Conservation (phyloP, 1,140 invertebrate species). For the Odontomachus brunneus region DNA sequence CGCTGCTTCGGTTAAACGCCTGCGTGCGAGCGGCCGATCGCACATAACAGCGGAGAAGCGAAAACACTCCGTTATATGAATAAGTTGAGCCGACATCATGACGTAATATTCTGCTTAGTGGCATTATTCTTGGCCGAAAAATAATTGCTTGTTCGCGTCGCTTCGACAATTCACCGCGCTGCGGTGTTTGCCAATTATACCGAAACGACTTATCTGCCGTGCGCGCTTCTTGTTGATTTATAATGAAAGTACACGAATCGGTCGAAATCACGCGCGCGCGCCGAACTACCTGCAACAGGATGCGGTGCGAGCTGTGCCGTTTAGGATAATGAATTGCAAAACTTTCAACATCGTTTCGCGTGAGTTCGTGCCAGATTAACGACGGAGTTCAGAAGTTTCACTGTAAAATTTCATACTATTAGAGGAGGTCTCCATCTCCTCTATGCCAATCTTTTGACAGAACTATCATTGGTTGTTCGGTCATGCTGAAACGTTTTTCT, state of each 20-base stretch:
- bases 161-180: too few relatives aligned
- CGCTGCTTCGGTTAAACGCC: background rate
- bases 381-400: slow-evolving; percentile 69
- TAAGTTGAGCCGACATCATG: background rate
- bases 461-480: slow-evolving; percentile 73
- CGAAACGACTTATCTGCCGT: background rate
- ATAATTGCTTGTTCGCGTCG: background rate
- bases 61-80: background rate
- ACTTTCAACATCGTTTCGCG: slow-evolving; percentile 31
- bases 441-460: slow-evolving; percentile 59
- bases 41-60: background rate
- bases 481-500: slow-evolving; percentile 73
- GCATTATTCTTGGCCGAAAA: background rate
- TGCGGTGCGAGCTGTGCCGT: background rate
- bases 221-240: background rate
- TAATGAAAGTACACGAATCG: background rate
- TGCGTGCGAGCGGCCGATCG: background rate
- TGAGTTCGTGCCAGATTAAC: slow-evolving; percentile 26
- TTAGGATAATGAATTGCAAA: background rate
- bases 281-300: slow-evolving; percentile 12
- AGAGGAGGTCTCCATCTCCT: slow-evolving; percentile 68
- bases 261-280: background rate
- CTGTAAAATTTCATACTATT: slow-evolving; percentile 72
- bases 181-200: background rate
- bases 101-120: background rate